Conservation (phyloP, 2,797 vertebrate species). For the Cuculus canorus region DNA sequence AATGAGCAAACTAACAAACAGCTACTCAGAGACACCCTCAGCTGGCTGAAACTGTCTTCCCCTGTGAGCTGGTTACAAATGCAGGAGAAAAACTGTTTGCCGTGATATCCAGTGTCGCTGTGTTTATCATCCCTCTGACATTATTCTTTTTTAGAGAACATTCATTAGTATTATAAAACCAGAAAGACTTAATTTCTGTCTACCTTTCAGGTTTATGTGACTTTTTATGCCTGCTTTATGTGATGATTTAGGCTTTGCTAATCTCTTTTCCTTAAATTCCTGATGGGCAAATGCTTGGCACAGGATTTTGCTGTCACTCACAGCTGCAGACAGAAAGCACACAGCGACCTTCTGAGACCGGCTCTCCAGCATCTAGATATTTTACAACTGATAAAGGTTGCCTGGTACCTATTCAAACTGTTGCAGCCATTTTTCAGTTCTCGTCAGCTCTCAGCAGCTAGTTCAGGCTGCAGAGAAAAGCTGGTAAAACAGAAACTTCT, state of each 20-base stretch:
- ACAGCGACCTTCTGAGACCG: slow-evolving; percentile 62
- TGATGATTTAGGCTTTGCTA: slow-evolving; percentile 4
- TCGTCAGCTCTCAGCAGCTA: slow-evolving; percentile 68
- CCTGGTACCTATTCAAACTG: slow-evolving; percentile 58
- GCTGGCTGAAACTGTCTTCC: not conserved
- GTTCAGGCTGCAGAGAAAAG: slow-evolving; percentile 65
- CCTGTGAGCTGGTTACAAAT: not conserved
- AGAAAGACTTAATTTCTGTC: slow-evolving; percentile 8
- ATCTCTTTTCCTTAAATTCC: slow-evolving; percentile 2
- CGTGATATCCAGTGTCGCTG: not conserved
- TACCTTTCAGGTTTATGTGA: slow-evolving; percentile 26
- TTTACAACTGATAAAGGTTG: slow-evolving; percentile 60
- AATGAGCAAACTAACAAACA: not conserved
- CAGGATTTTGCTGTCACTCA: slow-evolving; percentile 48
- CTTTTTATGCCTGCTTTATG: slow-evolving; percentile 11
- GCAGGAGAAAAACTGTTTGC: not conserved
- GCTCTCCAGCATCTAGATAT: slow-evolving; percentile 45
- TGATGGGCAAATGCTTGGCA: slow-evolving; percentile 2
- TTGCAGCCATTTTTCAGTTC: slow-evolving; percentile 71
- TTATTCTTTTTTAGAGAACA: not conserved
- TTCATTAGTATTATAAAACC: not conserved
- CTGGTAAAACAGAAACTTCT: slow-evolving; percentile 20
- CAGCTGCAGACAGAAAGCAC: slow-evolving; percentile 57
- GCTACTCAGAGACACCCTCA: not conserved
- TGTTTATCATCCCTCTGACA: accelerated